Conservation (phyloP, 2,113 vertebrate genomes). For the Numenius arquata region DNA sequence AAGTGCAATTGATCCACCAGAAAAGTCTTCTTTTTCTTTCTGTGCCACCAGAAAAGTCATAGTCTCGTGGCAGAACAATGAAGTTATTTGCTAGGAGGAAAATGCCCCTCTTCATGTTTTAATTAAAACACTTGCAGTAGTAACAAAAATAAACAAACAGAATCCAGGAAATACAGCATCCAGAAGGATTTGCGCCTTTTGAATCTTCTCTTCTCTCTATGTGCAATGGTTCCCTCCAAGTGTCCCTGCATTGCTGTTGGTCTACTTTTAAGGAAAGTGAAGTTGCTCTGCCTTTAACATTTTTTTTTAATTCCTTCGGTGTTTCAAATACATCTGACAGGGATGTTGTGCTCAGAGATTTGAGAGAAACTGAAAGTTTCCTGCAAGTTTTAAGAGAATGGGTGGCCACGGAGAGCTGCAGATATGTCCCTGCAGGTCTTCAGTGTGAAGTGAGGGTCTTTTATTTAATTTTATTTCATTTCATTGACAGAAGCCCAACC, state of each 20-base stretch:
- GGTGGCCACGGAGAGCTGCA: not conserved
- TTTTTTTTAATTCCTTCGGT: not conserved
- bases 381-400: not conserved
- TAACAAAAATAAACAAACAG: not conserved
- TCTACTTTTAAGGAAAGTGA: not conserved
- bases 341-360: not conserved
- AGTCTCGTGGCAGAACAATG: not conserved
- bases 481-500: not conserved
- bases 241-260: not conserved
- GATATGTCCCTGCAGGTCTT: not conserved
- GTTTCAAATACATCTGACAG: not conserved
- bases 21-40: not conserved
- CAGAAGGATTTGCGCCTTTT: not conserved
- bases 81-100: not conserved
- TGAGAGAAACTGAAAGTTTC: not conserved
- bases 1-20: not conserved
- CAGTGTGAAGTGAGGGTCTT: not conserved
- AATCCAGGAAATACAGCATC: not conserved
- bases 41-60: not conserved
- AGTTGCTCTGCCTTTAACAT: not conserved
- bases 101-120: not conserved
- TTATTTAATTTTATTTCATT: not conserved
- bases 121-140: not conserved
- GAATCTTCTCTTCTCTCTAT: not conserved
- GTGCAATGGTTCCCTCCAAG: not conserved